Evolutionary conservation across 2,113 vertebrate genomes (phyloP).

Genomic region (Thunnus thynnus): DNA sequence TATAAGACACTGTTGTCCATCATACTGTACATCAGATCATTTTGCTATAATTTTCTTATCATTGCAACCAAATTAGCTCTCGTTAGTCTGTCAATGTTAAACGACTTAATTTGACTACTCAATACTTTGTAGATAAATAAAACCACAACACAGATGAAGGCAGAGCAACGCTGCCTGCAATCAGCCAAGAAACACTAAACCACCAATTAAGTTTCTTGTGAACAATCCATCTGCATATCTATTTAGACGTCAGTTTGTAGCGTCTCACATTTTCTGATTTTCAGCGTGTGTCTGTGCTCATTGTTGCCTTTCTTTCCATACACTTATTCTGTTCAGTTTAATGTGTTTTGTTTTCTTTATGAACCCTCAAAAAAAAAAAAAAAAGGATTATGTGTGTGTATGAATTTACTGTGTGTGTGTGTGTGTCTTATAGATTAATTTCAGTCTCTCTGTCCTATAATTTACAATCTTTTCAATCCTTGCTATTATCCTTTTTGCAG

Average conservation of each 20-base stretch:
- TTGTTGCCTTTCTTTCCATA: not conserved
- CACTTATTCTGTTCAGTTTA: not conserved
- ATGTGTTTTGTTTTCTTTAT: not conserved
- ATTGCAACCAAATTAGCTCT: not conserved
- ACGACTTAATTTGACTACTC: too few species aligned
- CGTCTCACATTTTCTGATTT: not conserved
- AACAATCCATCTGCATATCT: conserved; percentile 11
- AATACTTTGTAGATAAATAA: conserved; percentile 2
- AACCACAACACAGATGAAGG: not conserved
- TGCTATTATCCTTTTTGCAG: conserved; percentile 60
- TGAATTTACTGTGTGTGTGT: conserved; percentile 8
- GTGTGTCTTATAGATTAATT: conserved; percentile 52
- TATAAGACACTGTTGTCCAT: too few species aligned
- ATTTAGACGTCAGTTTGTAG: not conserved
- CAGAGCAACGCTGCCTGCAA: not conserved
- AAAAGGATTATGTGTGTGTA: not conserved
- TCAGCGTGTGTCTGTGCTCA: not conserved
- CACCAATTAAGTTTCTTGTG: conserved; percentile 16
- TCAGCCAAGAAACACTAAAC: conserved; percentile 1
- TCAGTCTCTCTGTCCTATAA: conserved; percentile 52
- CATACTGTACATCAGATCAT: too few species aligned
- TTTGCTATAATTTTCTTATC: not conserved
- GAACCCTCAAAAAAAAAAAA: not conserved
- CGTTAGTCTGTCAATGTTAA: not conserved
- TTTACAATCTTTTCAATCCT: conserved; percentile 64